Base-by-base conservation (phyloP, 2,113 vertebrate genomes). In the Argyrosomus japonicus region DNA sequence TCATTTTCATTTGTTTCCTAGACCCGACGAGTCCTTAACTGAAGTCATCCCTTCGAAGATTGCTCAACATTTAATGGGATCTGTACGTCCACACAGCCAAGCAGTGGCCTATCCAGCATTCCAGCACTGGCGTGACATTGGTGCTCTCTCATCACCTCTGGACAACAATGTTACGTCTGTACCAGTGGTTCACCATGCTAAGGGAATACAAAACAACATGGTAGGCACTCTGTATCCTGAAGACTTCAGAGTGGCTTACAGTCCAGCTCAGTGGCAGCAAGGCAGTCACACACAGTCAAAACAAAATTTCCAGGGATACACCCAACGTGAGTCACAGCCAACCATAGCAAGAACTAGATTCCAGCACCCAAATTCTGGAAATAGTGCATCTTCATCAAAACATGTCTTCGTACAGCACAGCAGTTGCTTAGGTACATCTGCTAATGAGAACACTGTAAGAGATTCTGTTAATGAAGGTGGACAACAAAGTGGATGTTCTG, bases 21-120 rank as follows among this genome's bases (percentile, higher is more conserved):
- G 83, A 77, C 60, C 23, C 67, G 36, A 47, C 19, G 61, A 29
- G 32, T 3, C 0, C 29, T 36, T 75, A 56, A 53, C 48, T 68
- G 29, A 71, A 57, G 70, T 48, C 23, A 36, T 80, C 63, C 8
- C 27, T 77, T 82, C 19, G 83, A 85, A 73, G 70, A 57, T 19
- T 53, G 48, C n/a, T 56, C 19, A 53, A 6, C 58, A 72, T 45
- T 67, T 47, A 40, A 83, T 77, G 71, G 17, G 0, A 36, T 71
- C 68, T 68, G 74, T 58, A 65, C 58, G 8, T 67, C 40, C 18
- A 32, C n/a, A 15, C 15, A 29, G 19, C 25, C 36, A 62, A 63
- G 40, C 13, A 65, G 53, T 40, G 27, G 5, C 12, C 21, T 11
- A 14, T 75, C 32, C 64, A 60, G 23, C 29, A 2, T 15, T 54